Conservation (phyloP, 2,113 vertebrate genomes). For the Ursus arctos region DNA sequence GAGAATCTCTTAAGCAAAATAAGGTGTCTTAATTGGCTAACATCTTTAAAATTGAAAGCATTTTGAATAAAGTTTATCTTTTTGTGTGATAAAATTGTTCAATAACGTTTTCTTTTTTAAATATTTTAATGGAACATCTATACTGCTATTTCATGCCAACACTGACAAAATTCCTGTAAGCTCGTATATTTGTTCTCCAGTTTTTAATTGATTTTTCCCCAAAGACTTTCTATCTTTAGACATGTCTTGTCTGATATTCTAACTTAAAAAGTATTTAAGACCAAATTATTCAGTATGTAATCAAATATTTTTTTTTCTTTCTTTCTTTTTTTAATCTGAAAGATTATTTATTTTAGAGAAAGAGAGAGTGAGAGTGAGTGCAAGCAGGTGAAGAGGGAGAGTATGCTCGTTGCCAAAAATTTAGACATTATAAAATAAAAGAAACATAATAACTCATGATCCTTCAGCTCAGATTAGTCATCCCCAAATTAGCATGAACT, state of each 20-base stretch:
- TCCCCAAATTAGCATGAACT: not conserved
- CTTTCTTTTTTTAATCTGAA: not conserved
- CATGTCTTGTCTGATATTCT: not conserved
- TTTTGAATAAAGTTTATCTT: not conserved
- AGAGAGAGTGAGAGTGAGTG: not conserved
- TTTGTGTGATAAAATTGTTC: not conserved
- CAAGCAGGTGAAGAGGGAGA: not conserved
- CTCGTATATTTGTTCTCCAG: not conserved
- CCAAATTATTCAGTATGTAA: not conserved
- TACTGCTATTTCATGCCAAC: not conserved
- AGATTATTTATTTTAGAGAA: not conserved
- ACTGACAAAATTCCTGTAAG: not conserved
- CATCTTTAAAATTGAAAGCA: not conserved
- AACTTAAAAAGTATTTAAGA: constrained; percentile 20
- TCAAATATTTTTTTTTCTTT: not conserved
- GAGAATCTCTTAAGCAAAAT: constrained; percentile 2
- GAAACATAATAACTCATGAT: not conserved
- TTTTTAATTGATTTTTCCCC: not conserved
- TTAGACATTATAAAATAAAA: not conserved
- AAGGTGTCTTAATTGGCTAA: not conserved
- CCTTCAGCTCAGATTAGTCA: not conserved
- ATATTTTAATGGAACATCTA: not conserved
- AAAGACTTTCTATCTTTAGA: not conserved
- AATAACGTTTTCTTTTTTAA: not conserved
- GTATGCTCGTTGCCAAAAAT: not conserved